These are phyloP conservation scores for Acleris holmiana DNA, from an alignment of 2,888 invertebrate species.

Conservation along the genomic window DNA sequence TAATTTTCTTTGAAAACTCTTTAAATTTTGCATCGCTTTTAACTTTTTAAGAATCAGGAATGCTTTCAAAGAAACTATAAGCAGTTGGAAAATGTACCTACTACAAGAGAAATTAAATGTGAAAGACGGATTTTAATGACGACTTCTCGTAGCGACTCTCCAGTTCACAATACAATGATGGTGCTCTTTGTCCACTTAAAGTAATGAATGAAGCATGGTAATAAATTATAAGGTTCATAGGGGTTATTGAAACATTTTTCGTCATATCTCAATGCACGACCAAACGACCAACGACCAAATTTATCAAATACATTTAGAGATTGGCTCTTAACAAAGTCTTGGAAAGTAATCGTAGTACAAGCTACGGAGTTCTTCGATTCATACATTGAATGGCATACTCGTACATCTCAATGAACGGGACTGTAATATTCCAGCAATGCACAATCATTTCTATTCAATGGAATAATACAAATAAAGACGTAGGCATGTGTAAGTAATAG, in stretches of 20 bases:
- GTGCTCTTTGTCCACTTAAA: too few species aligned
- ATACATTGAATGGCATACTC: constrained; percentile 13
- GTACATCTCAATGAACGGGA: constrained; percentile 25
- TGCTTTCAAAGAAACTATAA: constrained; percentile 60
- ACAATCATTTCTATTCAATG: constrained; percentile 30
- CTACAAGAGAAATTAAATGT: background rate
- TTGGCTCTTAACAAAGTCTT: constrained; percentile 1
- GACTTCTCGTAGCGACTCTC: background rate
- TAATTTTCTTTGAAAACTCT: constrained; percentile 78
- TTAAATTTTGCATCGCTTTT: constrained; percentile 73
- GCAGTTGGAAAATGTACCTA: constrained; percentile 1
- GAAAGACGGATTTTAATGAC: background rate
- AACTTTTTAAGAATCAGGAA: constrained; percentile 58
- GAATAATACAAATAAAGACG: constrained; percentile 32
- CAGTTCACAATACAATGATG: too few species aligned
- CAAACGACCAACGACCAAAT: background rate
- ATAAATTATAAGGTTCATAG: too few species aligned
- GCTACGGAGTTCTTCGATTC: constrained; percentile 4
- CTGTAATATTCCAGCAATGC: constrained; percentile 27
- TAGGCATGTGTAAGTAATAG: constrained; percentile 44
- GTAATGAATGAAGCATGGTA: too few species aligned
- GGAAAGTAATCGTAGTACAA: constrained; percentile 14
- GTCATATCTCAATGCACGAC: background rate
- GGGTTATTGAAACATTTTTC: too few species aligned
- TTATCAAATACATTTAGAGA: background rate